phyloP scores from a whole-genome alignment of 2,888 invertebrate genomes.

The Pegoplata infirma region DNA sequence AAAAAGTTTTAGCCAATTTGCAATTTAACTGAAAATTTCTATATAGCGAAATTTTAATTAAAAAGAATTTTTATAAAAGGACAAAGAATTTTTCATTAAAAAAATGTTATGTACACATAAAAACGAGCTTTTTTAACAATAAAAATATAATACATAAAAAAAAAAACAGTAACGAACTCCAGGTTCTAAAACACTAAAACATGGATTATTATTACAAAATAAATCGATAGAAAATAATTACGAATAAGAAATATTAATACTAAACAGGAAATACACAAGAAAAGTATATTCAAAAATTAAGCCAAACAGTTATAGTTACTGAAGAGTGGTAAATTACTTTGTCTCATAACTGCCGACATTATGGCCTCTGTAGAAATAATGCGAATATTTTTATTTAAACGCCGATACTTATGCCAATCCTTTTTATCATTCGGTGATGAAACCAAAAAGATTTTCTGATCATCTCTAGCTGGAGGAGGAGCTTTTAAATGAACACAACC shows the following conservation, averaged over 20 bases:
- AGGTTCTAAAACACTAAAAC: conserved; percentile 19
- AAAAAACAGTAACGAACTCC: conserved; percentile 18
- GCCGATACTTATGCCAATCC: conserved; percentile 67
- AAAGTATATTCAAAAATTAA: conserved; percentile 28
- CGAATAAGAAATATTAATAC: not conserved
- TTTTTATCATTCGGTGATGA: conserved; percentile 65
- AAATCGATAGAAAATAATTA: conserved; percentile 22
- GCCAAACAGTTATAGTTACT: conserved; percentile 51
- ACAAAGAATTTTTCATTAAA: conserved; percentile 4
- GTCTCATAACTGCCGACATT: conserved; percentile 69
- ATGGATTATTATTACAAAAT: not conserved
- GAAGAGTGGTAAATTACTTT: conserved; percentile 60
- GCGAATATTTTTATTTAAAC: conserved; percentile 62
- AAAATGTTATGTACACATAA: conserved; percentile 23
- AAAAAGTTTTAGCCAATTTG: not conserved
- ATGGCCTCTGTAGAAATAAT: conserved; percentile 68
- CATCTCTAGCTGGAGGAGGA: conserved; percentile 39
- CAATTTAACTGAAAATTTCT: not conserved
- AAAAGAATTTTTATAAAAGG: not conserved
- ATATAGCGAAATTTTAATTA: not conserved
- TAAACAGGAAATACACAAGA: not conserved
- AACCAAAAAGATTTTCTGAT: conserved; percentile 65
- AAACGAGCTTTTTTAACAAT: conserved; percentile 6
- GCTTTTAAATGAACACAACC: conserved; percentile 62
- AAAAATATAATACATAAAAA: conserved; percentile 12